These are phyloP conservation scores for Magallana nippona DNA, from an alignment of 2,888 invertebrate species.

Conservation along the genomic window DNA sequence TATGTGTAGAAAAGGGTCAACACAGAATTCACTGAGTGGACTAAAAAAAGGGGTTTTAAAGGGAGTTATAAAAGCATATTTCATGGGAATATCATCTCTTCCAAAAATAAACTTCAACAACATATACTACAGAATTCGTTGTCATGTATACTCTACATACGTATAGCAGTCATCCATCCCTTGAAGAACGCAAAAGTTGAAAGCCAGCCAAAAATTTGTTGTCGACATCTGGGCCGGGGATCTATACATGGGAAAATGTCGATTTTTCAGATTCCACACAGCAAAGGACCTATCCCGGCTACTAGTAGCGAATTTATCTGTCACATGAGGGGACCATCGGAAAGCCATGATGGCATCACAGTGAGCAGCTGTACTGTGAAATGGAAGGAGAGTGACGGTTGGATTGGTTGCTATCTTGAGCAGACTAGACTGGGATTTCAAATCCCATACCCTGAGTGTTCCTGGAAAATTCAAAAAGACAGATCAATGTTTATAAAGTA, in stretches of 20 bases:
- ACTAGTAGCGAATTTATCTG: constrained; percentile 32
- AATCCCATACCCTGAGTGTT: constrained; percentile 56
- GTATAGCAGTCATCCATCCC: constrained; percentile 26
- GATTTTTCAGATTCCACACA: constrained; percentile 40
- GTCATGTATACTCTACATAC: background rate
- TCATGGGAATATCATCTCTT: too few species aligned
- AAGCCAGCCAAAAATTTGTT: background rate
- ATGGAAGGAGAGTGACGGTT: constrained; percentile 52
- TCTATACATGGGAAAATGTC: background rate
- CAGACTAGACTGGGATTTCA: constrained; percentile 49
- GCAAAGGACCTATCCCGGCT: constrained; percentile 37
- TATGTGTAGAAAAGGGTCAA: too few species aligned
- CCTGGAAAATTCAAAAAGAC: constrained; percentile 50
- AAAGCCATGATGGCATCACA: constrained; percentile 47
- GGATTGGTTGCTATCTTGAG: constrained; percentile 39
- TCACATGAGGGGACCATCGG: constrained; percentile 48
- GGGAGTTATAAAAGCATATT: too few species aligned
- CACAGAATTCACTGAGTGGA: too few species aligned
- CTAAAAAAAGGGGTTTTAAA: too few species aligned
- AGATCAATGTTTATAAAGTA: too few species aligned
- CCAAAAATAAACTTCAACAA: too few species aligned
- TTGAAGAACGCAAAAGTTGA: constrained; percentile 1
- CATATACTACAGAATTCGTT: too few species aligned
- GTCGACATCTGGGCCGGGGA: background rate
- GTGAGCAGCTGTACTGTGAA: constrained; percentile 50